Evolutionary conservation across 2,797 vertebrate species (phyloP).

Genomic region (Crossoptilon crossoptilon): DNA sequence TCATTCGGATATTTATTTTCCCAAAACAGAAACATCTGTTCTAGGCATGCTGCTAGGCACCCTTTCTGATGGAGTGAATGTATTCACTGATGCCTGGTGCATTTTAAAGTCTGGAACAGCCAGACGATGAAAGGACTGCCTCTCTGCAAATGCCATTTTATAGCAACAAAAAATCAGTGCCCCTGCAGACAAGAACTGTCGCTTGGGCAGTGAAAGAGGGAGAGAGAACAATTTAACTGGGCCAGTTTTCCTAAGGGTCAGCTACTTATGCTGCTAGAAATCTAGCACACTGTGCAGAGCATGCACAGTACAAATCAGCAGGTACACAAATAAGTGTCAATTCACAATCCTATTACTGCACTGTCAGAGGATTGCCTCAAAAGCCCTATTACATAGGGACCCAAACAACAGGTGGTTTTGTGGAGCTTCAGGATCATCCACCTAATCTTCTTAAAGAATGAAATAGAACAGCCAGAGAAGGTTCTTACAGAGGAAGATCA

Average conservation of each 20-base stretch:
- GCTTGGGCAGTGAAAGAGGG: background rate
- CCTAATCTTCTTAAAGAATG: slow-evolving; percentile 70
- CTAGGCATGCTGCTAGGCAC: background rate
- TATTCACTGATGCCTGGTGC: background rate
- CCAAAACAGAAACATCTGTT: background rate
- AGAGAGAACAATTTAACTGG: background rate
- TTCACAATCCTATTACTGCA: background rate
- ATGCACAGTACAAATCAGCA: background rate
- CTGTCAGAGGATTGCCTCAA: slow-evolving; percentile 39
- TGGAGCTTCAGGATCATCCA: slow-evolving; percentile 57
- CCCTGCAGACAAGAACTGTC: background rate
- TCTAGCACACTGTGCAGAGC: background rate
- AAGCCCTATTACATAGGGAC: background rate
- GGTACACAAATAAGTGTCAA: background rate
- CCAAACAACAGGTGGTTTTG: slow-evolving; percentile 70
- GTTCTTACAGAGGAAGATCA: slow-evolving; percentile 32
- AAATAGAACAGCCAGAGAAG: slow-evolving; percentile 45
- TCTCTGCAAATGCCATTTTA: background rate
- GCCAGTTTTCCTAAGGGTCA: background rate
- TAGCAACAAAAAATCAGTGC: background rate
- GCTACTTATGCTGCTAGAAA: background rate
- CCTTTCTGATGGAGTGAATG: background rate
- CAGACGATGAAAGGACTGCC: background rate
- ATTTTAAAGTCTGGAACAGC: background rate
- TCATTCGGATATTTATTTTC: background rate